Evolutionary conservation across 1,140 invertebrate genomes (phyloP), one percentile per base, ranked within the genome.

Genomic region (Cydia strobilella): DNA sequence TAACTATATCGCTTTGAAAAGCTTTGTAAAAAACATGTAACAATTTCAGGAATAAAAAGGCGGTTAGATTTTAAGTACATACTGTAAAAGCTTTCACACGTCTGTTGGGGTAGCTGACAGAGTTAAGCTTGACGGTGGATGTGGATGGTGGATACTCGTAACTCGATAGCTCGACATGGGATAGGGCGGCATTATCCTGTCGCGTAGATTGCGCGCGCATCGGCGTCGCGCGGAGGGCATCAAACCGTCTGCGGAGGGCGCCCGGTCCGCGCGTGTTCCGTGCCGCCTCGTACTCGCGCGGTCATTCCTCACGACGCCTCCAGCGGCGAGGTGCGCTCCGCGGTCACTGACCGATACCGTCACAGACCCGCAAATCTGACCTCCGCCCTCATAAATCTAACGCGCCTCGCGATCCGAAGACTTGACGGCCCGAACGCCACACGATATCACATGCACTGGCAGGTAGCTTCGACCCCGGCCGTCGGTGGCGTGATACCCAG

Each of bases 191-290:
- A 89, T 90, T 91, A 89, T 85, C 85, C 83, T 78, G 76, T 78
- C 78, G 84, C 74, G 79, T 75, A 75, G 78, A 79, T 74, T 90
- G 90, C 89, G 90, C 90, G 90, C 90, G 90, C 90, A 90, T 75
- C 73, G 80, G 88, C 86, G 87, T 88, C 89, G 85, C 81, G 86
- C 85, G 85, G 89, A 89, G 88, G 86, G 85, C 88, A 84, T 91
- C 90, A 92, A 90, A 92, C 84, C 88, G 90, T 86, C 84, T 87
- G 81, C 85, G 86, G 86, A 90, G 86, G 87, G 90, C 90, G 86
- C 73, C 77, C 85, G 81, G 83, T 85, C 82, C 86, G 88, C 90
- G 87, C 90, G 90, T 79, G 80, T 90, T 18, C 42, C 27, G 42
- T 79, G 76, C 80, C 77, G 77, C 76, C 74, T 83, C 80, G 81